phyloP scores from a whole-genome alignment of 2,113 vertebrate genomes.

The Xenopus borealis region DNA sequence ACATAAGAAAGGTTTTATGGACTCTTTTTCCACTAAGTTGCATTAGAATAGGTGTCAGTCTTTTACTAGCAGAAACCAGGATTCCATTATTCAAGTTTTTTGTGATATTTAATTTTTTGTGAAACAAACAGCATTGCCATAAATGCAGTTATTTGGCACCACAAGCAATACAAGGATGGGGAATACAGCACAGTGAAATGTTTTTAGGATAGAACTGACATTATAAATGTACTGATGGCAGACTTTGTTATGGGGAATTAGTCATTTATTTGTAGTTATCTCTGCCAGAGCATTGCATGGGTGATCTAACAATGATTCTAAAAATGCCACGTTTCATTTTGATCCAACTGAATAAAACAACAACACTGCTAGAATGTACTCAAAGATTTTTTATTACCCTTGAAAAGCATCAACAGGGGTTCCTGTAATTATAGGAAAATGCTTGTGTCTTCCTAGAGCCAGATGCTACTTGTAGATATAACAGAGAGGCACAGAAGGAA shows the following conservation, averaged over 20 bases:
- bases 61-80: no score
- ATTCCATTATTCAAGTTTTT: no score
- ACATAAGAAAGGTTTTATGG: no score
- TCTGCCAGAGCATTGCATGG: neutral
- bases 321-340: constrained; percentile 3
- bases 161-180: neutral
- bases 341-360: neutral
- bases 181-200: neutral
- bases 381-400: constrained; percentile 17
- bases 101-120: no score
- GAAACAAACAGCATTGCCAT: no score
- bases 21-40: no score
- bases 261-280: constrained; percentile 3
- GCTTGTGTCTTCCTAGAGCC: neutral
- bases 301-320: neutral
- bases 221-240: neutral
- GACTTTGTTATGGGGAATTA: constrained; percentile 12
- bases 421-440: constrained; percentile 12
- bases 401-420: neutral
- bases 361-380: neutral
- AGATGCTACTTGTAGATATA: constrained; percentile 9
- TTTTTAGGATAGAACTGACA: neutral
- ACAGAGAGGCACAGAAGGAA: neutral
- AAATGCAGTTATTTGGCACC: no score
- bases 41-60: no score